Base-by-base conservation (phyloP, 2,113 vertebrate genomes). In the Pandion haliaetus region DNA sequence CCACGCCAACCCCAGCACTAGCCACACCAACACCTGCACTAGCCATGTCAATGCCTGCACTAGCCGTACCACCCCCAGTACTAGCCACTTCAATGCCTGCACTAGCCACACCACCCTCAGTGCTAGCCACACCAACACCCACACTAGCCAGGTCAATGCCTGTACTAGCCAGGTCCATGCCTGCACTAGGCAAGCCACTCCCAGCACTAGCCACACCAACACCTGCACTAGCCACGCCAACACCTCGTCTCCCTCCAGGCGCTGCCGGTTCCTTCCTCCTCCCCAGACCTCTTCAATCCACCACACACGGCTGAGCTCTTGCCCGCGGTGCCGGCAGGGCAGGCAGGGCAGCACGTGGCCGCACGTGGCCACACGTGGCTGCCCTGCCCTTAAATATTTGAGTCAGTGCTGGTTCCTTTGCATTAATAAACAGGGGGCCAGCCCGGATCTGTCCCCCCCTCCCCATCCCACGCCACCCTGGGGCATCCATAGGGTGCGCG, bases 81-180 rank as follows among this genome's bases (percentile, higher is more conserved):
- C n/a, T n/a, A n/a, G n/a, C n/a, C n/a, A n/a, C n/a, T n/a, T 2
- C 50, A n/a, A 1, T 5, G 8, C 7, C 20, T 19, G 19, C 2
- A 17, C 31, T 42, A 40, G 42, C 42, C 36, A 29, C 2, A 4
- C 15, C 34, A 32, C 21, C 9, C 14, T 18, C 73, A 36, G 25
- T 7, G 3, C 47, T 49, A 31, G 34, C 25, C 50, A 47, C 4
- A 1, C 5, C 49, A 54, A 12, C 1, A 2, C 21, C 44, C 13
- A 6, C 14, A 18, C 11, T 23, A 36, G 49, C 62, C 52, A 23
- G 4, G 2, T 3, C 61, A 44, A 3, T 2, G 2, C 23, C 62
- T 23, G 6, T 16, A 8, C 8, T 17, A 40, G 54, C 54, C 55
- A 44, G 0, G 9, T 28, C 49, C 31, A 10, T 20, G 12, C 12